These are phyloP conservation scores for Pinna nobilis DNA, from an alignment of 1,140 invertebrate species.

Conservation along the genomic window DNA sequence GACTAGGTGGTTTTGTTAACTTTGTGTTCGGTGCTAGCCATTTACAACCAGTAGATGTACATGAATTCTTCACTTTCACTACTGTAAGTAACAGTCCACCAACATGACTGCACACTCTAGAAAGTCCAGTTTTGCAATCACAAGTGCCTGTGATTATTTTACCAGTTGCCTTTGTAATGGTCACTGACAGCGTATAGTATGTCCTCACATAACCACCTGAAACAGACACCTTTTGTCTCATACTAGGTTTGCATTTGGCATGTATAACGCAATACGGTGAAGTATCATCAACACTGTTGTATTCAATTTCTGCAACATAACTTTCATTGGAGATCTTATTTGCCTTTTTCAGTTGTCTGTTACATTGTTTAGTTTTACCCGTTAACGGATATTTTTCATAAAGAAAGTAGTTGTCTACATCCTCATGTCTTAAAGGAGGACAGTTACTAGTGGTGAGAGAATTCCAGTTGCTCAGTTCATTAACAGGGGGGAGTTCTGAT, in stretches of 20 bases:
- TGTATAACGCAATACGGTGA: background rate
- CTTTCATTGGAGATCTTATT: background rate
- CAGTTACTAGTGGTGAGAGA: background rate
- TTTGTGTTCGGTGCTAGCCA: background rate
- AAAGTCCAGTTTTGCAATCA: too few species aligned
- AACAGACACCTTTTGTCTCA: background rate
- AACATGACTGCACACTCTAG: too few species aligned
- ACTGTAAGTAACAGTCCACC: too few species aligned
- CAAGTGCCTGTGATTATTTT: too few species aligned
- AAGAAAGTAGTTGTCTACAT: background rate
- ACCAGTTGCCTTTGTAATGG: background rate
- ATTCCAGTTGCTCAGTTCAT: background rate
- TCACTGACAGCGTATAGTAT: background rate
- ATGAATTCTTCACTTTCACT: too few species aligned
- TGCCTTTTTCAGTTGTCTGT: background rate
- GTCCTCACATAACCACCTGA: background rate
- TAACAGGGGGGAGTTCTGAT: background rate
- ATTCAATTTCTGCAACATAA: too few species aligned
- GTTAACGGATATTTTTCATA: background rate
- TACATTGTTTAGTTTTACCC: constrained; percentile 1
- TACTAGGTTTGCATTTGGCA: constrained; percentile 10
- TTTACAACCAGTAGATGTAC: too few species aligned
- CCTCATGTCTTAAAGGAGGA: background rate
- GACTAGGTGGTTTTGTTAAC: constrained; percentile 7
- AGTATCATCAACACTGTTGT: too few species aligned